Evolutionary conservation across 2,888 invertebrate genomes (phyloP).

Genomic region (Lapara coniferarum): DNA sequence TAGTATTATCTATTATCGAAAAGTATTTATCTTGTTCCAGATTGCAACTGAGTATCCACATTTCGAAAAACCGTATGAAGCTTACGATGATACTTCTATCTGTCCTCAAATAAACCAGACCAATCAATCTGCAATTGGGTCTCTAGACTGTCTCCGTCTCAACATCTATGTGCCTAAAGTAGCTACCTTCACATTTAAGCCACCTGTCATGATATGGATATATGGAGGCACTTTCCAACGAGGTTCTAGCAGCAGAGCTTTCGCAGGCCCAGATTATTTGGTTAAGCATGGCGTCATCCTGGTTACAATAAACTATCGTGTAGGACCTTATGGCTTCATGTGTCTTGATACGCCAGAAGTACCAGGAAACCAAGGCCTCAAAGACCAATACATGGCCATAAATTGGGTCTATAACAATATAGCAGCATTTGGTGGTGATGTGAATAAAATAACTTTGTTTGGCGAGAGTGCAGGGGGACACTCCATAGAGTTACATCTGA

Average conservation of each 20-base stretch:
- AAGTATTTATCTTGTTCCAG: constrained; percentile 28
- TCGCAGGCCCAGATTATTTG: constrained; percentile 51
- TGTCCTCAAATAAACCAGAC: constrained; percentile 50
- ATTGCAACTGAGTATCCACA: constrained; percentile 31
- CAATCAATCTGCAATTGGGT: constrained; percentile 39
- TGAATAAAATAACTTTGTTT: constrained; percentile 52
- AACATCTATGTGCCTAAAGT: constrained; percentile 74
- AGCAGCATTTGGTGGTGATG: constrained; percentile 59
- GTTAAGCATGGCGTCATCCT: constrained; percentile 54
- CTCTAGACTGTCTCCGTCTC: constrained; percentile 47
- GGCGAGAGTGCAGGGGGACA: constrained; percentile 60
- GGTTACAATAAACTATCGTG: constrained; percentile 54
- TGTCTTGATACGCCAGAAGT: constrained; percentile 58
- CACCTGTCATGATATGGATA: constrained; percentile 62
- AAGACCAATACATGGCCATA: constrained; percentile 58
- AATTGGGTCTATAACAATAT: constrained; percentile 62
- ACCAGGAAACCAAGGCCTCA: constrained; percentile 64
- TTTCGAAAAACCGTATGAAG: constrained; percentile 46
- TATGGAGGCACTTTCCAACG: constrained; percentile 56
- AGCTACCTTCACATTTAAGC: constrained; percentile 40
- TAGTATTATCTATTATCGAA: no score
- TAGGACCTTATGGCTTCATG: constrained; percentile 66
- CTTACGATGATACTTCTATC: constrained; percentile 47
- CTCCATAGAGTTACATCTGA: constrained; percentile 55
- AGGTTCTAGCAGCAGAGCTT: constrained; percentile 44